Percentiles rank a stretch among this genome's conserved stretches.
Evolutionary conservation across 2,888 invertebrate genomes (phyloP).

Genomic region (Eledone cirrhosa): DNA sequence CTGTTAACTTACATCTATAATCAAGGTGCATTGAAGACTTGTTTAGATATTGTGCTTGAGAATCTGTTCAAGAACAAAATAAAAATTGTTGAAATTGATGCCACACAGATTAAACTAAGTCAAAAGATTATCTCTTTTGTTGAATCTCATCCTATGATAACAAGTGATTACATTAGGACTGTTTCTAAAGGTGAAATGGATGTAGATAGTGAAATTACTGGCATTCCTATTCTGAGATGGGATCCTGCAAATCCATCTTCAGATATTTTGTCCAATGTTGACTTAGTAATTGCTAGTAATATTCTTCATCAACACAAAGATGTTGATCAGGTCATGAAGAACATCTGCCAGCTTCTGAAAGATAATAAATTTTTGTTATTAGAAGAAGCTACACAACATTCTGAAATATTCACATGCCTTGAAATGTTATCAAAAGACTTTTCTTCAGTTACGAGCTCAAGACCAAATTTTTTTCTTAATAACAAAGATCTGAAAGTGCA

Average conservation of each 20-base stretch:
- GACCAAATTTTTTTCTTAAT: conserved; percentile 45
- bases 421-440: conserved; percentile 42
- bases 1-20: conserved; percentile 40
- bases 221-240: conserved; percentile 74
- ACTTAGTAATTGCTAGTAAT: conserved; percentile 59
- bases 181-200: conserved; percentile 69
- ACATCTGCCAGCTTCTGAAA: conserved; percentile 71
- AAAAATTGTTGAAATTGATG: conserved; percentile 76
- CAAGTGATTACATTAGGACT: conserved; percentile 73
- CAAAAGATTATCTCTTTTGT: conserved; percentile 44
- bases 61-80: conserved; percentile 78
- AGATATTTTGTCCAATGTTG: conserved; percentile 44
- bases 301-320: conserved; percentile 50
- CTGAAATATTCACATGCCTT: conserved; percentile 49
- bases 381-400: conserved; percentile 65
- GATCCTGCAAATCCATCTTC: conserved; percentile 72
- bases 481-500: conserved; percentile 47
- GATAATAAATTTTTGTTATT: conserved; percentile 69
- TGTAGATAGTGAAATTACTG: conserved; percentile 71
- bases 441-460: conserved; percentile 32
- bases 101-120: conserved; percentile 40
- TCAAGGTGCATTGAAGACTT: conserved; percentile 56
- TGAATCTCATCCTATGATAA: conserved; percentile 77
- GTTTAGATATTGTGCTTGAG: conserved; percentile 80
- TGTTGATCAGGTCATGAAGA: conserved; percentile 42